Evolutionary conservation across 2,888 invertebrate genomes (phyloP), one percentile per base, ranked within the genome.

Genomic region (Lasioglossum lativentre): DNA sequence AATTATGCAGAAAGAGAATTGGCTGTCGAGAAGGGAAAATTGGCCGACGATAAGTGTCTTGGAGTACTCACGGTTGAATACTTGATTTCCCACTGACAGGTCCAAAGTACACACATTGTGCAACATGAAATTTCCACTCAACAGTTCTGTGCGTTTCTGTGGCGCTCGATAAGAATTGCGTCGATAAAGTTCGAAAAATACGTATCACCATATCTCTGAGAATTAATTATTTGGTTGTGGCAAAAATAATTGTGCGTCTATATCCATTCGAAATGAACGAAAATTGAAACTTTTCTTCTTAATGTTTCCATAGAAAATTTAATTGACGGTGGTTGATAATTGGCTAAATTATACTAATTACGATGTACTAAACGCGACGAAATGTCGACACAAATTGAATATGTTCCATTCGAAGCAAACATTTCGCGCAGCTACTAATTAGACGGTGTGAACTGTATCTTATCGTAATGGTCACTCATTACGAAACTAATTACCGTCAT

Each of bases 1-100:
- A 89, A 87, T 89, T 89, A 89, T 89, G 86, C 82, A 76, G 82
- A 87, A 84, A 80, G 82, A 75, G 83, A 87, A 89, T 89, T 82
- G 87, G 78, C 68, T 78, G 87, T 80, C 76, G 78, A 14, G 75
- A 56, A 40, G 76, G 47, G 74, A 52, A 85, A 82, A 85, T 82
- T 85, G 86, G 68, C 71, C 40, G 63, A 19, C 78, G 81, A 86
- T 73, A 75, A 86, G 76, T 75, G 78, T 66, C 82, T 73, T 56
- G 78, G 27, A 68, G 72, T 66, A 40, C 56, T 63, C n/a, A 12
- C 14, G 27, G 38, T n/a, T 66, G 80, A 84, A 80, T 78, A 74
- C 63, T 72, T 40, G 75, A 80, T 71, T 80, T 40, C 14, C 14
- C 27, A 14, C 63, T 1, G 6, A n/a, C 42, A 42, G 27, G 14